Evolutionary conservation across 2,797 vertebrate genomes (phyloP).

Genomic region (Varecia variegata): DNA sequence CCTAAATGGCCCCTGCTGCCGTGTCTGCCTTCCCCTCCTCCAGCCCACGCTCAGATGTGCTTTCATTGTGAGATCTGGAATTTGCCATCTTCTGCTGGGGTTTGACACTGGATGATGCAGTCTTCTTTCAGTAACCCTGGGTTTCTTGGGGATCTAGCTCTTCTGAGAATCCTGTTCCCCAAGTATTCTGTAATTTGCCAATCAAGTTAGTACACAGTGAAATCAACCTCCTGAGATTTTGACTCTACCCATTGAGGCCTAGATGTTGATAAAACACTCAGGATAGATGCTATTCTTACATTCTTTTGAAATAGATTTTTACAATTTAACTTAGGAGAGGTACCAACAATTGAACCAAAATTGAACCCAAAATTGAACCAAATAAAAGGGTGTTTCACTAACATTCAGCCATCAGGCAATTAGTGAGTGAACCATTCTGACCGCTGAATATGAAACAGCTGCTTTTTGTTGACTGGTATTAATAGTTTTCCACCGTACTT

Average conservation of each 20-base stretch:
- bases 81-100: not conserved
- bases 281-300: not conserved
- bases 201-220: not conserved
- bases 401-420: not conserved
- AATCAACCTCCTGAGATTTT: not conserved
- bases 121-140: not conserved
- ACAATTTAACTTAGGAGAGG: not conserved
- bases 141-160: not conserved
- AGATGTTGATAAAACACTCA: not conserved
- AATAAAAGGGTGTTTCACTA: not conserved
- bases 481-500: not conserved
- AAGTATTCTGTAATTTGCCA: not conserved
- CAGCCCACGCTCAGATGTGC: too few relatives aligned
- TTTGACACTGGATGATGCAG: not conserved
- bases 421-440: not conserved
- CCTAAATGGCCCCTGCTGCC: rapidly evolving
- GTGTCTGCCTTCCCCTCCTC: rapidly evolving
- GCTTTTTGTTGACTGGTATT: not conserved
- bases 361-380: not conserved
- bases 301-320: not conserved
- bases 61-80: not conserved
- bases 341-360: not conserved
- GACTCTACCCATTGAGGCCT: not conserved
- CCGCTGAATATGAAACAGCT: not conserved
- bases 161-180: not conserved